A percentile compares a stretch with the other conserved stretches of the same genome.
These are phyloP conservation scores for Antennarius maculatus DNA, from an alignment of 2,797 vertebrate species.

Conservation along the genomic window DNA sequence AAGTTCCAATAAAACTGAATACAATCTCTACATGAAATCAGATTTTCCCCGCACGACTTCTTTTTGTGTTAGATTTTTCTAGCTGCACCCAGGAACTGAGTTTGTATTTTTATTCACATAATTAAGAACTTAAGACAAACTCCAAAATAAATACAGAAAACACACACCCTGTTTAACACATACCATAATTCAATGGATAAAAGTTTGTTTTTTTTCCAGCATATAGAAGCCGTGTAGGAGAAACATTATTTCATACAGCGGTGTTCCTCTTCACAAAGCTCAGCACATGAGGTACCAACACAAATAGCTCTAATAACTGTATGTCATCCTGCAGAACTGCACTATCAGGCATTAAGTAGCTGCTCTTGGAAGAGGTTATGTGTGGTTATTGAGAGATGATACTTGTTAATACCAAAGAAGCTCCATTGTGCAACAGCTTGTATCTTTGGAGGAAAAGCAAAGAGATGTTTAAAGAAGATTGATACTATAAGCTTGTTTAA, in stretches of 20 bases:
- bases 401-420: not conserved
- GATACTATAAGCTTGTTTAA: not conserved
- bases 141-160: constrained; percentile 60
- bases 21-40: not conserved
- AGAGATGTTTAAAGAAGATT: not conserved
- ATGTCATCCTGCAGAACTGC: constrained; percentile 37
- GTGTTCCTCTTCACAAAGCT: constrained; percentile 64
- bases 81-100: not conserved
- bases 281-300: constrained; percentile 70
- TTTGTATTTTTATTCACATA: constrained; percentile 3
- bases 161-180: constrained; percentile 25
- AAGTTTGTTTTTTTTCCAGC: constrained; percentile 65
- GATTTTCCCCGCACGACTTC: not conserved
- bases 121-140: constrained; percentile 25
- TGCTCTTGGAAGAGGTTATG: constrained; percentile 53
- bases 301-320: constrained; percentile 43
- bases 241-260: constrained; percentile 60
- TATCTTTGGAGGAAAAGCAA: not conserved
- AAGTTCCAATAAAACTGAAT: not conserved
- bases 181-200: constrained; percentile 32
- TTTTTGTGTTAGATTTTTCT: not conserved
- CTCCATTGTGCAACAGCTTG: constrained; percentile 38
- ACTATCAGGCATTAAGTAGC: constrained; percentile 49
- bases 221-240: constrained; percentile 62
- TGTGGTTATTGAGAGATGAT: constrained; percentile 11